Evolutionary conservation across 2,888 invertebrate genomes (phyloP).

Genomic region (Cyclophora punctaria): DNA sequence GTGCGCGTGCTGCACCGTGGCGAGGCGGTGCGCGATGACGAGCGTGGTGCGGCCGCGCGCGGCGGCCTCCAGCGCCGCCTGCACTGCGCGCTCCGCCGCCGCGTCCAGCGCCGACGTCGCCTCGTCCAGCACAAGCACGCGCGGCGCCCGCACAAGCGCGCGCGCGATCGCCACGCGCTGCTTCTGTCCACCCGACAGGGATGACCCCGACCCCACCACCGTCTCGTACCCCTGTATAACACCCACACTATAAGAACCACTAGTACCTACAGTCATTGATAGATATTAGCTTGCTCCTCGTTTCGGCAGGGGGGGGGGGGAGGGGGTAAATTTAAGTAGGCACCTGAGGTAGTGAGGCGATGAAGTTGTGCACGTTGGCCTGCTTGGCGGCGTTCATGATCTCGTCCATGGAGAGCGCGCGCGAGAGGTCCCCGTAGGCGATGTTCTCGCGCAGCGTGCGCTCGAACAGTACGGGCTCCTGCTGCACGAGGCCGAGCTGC

Average conservation of each 20-base stretch:
- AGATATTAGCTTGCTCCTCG: no score
- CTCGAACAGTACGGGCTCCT: constrained; percentile 90
- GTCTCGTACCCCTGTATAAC: constrained; percentile 78
- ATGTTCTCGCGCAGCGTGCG: constrained; percentile 88
- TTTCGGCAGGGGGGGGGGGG: no score
- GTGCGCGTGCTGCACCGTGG: constrained; percentile 87
- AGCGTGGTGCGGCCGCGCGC: constrained; percentile 84
- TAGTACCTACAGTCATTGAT: no score
- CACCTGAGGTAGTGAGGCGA: constrained; percentile 78
- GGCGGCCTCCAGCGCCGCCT: constrained; percentile 87
- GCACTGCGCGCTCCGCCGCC: constrained; percentile 83
- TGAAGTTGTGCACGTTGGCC: constrained; percentile 86
- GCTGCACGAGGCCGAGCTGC: constrained; percentile 86
- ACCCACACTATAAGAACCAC: background rate
- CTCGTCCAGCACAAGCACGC: constrained; percentile 78
- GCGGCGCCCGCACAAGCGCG: constrained; percentile 78
- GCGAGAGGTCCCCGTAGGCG: constrained; percentile 85
- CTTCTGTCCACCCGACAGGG: constrained; percentile 84
- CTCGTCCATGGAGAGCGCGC: constrained; percentile 78
- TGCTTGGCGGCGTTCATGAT: constrained; percentile 81
- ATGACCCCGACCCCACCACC: constrained; percentile 77
- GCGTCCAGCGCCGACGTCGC: constrained; percentile 83
- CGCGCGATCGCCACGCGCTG: constrained; percentile 84
- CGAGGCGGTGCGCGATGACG: constrained; percentile 89
- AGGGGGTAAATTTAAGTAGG: no score